Conservation (phyloP, 2,888 invertebrate genomes). For the Malthinus seriepunctatus region DNA sequence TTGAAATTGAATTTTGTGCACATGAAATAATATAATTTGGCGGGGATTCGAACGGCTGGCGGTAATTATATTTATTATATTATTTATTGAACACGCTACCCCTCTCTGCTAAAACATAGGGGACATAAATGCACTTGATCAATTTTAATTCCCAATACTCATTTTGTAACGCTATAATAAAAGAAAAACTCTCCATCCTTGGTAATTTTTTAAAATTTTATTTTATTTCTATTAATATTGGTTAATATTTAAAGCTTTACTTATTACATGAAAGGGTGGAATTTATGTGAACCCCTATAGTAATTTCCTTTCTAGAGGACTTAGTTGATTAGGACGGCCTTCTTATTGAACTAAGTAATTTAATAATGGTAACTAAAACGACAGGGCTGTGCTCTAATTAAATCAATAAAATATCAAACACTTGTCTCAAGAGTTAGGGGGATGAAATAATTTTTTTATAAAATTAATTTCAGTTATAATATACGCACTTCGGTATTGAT, state of each 20-base stretch:
- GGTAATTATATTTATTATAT: conserved; percentile 45
- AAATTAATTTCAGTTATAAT: too few relatives aligned
- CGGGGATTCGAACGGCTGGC: conserved; percentile 35
- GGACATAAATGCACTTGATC: conserved; percentile 25
- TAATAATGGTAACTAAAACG: conserved; percentile 31
- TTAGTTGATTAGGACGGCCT: conserved; percentile 25
- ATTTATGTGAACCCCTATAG: conserved; percentile 20
- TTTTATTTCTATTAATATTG: conserved; percentile 1
- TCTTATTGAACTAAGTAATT: conserved; percentile 32
- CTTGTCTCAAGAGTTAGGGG: conserved; percentile 24
- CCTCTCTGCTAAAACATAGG: conserved; percentile 28
- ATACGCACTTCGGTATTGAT: too few relatives aligned
- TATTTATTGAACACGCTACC: conserved; percentile 41
- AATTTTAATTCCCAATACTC: conserved; percentile 12
- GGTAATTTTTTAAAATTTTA: neutral
- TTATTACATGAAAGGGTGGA: conserved; percentile 12
- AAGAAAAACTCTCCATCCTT: neutral
- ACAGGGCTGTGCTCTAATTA: conserved; percentile 29
- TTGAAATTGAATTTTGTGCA: conserved; percentile 44
- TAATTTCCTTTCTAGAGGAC: conserved; percentile 24
- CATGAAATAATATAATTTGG: conserved; percentile 46
- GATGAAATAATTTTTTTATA: neutral
- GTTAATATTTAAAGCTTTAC: conserved; percentile 4
- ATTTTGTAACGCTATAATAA: conserved; percentile 4
- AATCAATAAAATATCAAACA: conserved; percentile 31